Conservation (phyloP, 2,797 vertebrate genomes). For the Chrysocyon brachyurus region DNA sequence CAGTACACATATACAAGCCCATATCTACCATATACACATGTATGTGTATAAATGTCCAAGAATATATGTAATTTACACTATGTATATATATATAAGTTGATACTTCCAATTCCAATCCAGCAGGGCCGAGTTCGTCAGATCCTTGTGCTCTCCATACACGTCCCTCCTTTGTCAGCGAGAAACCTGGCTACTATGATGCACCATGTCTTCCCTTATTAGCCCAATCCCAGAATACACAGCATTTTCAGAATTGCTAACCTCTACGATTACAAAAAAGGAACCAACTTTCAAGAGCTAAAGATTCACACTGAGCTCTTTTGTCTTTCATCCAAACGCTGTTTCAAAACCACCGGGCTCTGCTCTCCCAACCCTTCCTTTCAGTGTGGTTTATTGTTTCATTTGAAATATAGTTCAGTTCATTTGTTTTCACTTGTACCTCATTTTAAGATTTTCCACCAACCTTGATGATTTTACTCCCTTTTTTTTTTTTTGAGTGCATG, state of each 20-base stretch:
- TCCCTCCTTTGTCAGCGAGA: not conserved
- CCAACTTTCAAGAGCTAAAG: not conserved
- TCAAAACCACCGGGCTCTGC: not conserved
- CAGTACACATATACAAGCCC: not conserved
- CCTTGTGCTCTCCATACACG: not conserved
- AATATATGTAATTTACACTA: not conserved
- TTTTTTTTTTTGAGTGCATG: not conserved
- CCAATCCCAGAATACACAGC: not conserved
- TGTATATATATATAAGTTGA: not conserved
- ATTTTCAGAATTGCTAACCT: not conserved
- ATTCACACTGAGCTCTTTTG: not conserved
- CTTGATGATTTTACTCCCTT: not conserved
- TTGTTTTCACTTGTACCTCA: not conserved
- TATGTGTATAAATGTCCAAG: too few relatives aligned
- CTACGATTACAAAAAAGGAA: not conserved
- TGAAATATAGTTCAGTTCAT: not conserved
- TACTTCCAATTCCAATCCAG: not conserved
- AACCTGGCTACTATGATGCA: not conserved
- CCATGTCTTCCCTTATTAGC: not conserved
- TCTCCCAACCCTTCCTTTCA: not conserved
- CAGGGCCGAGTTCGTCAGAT: not conserved
- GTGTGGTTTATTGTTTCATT: not conserved
- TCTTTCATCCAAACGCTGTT: not conserved
- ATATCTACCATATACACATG: not conserved
- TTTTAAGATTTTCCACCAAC: not conserved